These are phyloP conservation scores for Morone saxatilis DNA, from an alignment of 2,113 vertebrate species.

Conservation along the genomic window DNA sequence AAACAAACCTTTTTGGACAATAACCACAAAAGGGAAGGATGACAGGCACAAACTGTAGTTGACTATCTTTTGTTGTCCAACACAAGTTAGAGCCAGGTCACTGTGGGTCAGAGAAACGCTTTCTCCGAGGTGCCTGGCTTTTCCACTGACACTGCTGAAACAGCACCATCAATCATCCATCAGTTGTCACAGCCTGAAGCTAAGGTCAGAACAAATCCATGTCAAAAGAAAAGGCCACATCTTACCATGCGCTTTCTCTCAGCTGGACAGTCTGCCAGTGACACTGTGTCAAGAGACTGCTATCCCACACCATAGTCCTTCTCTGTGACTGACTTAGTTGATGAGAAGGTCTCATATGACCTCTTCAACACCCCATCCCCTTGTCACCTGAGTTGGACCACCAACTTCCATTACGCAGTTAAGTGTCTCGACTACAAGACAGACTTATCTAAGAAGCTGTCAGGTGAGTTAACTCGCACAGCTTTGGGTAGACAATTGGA, in stretches of 20 bases:
- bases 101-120: constrained; percentile 67
- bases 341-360: constrained; percentile 74
- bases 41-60: constrained; percentile 48
- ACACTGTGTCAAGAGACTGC: constrained; percentile 79
- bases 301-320: constrained; percentile 69
- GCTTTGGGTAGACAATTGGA: constrained; percentile 79
- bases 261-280: constrained; percentile 78
- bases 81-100: constrained; percentile 62
- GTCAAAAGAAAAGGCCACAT: constrained; percentile 81
- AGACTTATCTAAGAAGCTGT: constrained; percentile 82
- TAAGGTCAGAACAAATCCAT: constrained; percentile 80
- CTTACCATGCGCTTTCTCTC: constrained; percentile 78
- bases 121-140: constrained; percentile 66
- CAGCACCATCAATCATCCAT: constrained; percentile 83
- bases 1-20: not conserved
- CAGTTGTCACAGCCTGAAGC: constrained; percentile 82
- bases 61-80: constrained; percentile 61
- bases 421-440: constrained; percentile 77
- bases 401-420: constrained; percentile 74
- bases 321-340: constrained; percentile 72
- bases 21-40: not conserved
- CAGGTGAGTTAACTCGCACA: constrained; percentile 80
- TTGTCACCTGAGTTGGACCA: constrained; percentile 82
- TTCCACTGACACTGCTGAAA: constrained; percentile 74
- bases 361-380: constrained; percentile 68